Evolutionary conservation across 1,140 invertebrate genomes (phyloP), one percentile per base, ranked within the genome.

Genomic region (Drosophila kohkoa): DNA sequence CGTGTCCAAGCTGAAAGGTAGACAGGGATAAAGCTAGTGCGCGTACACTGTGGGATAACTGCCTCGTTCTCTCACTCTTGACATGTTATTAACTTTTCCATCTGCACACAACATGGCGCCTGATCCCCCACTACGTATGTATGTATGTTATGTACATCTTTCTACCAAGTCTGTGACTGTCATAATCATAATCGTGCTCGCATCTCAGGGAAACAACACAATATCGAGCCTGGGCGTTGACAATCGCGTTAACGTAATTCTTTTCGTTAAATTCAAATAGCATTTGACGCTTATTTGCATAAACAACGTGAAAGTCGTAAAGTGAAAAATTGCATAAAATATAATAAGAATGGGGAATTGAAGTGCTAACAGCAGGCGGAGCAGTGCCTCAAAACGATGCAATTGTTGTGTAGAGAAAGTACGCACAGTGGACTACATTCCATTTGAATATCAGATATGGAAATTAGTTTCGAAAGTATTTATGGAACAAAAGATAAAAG

Each of bases 181-280:
- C 77, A 78, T 80, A 89, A 89, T 89, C 81, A 83, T 83, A 82
- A 89, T 77, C 64, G 76, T 79, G 46, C 58, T 79, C 67, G 48
- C 77, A 51, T 67, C 55, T 52, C 43, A 35, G 60, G 71, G 59
- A 55, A 54, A 49, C 25, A 55, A 20, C 55, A 41, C 55, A 41
- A 73, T 59, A 74, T 64, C 68, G 68, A 71, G 52, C 51, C 52
- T 52, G 64, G 79, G 72, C 77, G 80, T 78, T 85, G 85, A 89
- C 81, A 90, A 90, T 85, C 86, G 78, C 86, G 78, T 86, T 90
- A 90, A 69, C 86, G 78, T 90, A 89, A 89, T 88, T 89, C 77
- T 80, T 81, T 78, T 70, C 60, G 69, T 57, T 89, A 81, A 81
- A 88, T 63, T 87, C 80, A 83, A 87, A 88, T 83, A 81, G 83